Evolutionary conservation across 2,888 invertebrate species (phyloP).

Genomic region (Pristionchus japonicus): DNA sequence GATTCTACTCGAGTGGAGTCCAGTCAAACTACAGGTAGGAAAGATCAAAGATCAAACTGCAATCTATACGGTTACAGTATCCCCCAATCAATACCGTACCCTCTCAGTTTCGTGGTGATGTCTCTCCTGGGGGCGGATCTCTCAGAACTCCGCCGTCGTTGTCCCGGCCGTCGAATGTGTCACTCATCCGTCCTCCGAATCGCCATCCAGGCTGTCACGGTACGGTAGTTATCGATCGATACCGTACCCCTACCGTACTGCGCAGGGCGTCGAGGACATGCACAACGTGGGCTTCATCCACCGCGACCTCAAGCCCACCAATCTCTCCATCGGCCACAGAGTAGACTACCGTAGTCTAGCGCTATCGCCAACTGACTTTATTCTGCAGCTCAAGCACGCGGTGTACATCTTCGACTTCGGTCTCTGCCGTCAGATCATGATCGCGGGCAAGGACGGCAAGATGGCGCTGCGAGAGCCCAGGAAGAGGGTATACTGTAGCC

Average conservation of each 20-base stretch:
- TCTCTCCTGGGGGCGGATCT: slow-evolving; percentile 68
- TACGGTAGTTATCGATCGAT: slow-evolving; percentile 17
- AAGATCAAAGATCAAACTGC: neutral
- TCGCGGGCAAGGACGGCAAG: slow-evolving; percentile 86
- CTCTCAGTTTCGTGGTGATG: slow-evolving; percentile 67
- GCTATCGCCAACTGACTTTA: neutral
- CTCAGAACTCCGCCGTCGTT: slow-evolving; percentile 62
- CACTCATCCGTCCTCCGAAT: slow-evolving; percentile 57
- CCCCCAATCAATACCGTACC: neutral
- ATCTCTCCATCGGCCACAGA: slow-evolving; percentile 38
- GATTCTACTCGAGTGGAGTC: slow-evolving; percentile 37
- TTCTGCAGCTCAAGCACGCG: slow-evolving; percentile 47
- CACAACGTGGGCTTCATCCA: slow-evolving; percentile 68
- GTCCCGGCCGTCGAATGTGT: slow-evolving; percentile 60
- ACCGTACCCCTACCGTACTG: neutral
- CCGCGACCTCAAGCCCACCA: slow-evolving; percentile 51
- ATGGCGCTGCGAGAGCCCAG: slow-evolving; percentile 65
- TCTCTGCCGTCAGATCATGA: slow-evolving; percentile 67
- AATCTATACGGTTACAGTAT: neutral
- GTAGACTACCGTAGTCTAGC: no score
- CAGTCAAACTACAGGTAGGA: slow-evolving; percentile 26
- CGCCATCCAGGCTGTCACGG: slow-evolving; percentile 61
- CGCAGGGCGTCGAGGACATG: slow-evolving; percentile 62
- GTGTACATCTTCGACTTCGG: slow-evolving; percentile 72
- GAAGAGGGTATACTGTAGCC: slow-evolving; percentile 54